These are phyloP conservation scores for Phaenicophaeus curvirostris DNA, from an alignment of 2,797 vertebrate species.

Conservation along the genomic window DNA sequence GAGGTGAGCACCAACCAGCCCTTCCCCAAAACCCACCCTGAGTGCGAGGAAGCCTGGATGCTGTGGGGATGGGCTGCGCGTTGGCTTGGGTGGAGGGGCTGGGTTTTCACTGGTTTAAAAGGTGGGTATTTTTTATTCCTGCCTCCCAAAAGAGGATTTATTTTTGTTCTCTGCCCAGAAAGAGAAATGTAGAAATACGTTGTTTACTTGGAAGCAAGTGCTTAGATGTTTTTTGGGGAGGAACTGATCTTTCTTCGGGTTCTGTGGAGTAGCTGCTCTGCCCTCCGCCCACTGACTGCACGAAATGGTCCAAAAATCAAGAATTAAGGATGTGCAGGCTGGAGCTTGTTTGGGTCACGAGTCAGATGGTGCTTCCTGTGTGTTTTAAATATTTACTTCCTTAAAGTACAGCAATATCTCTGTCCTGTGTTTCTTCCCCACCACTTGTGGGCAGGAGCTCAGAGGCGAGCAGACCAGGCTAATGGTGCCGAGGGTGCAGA, in stretches of 20 bases:
- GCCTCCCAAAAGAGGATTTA: not conserved
- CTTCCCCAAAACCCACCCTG: not conserved
- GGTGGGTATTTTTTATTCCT: not conserved
- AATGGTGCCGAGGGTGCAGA: conserved; percentile 9
- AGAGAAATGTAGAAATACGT: not conserved
- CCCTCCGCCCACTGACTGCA: not conserved
- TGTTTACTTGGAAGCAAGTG: not conserved
- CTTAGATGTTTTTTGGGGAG: not conserved
- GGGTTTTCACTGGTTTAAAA: not conserved
- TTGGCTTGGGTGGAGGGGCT: not conserved
- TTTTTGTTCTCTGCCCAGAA: not conserved
- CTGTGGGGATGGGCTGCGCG: not conserved
- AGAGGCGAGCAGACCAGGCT: not conserved
- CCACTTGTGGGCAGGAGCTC: not conserved
- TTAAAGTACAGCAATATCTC: conserved; percentile 31
- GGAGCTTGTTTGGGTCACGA: conserved; percentile 53
- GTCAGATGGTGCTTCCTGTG: conserved; percentile 41
- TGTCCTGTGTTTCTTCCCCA: not conserved
- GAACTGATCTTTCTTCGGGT: not conserved
- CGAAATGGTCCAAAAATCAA: conserved; percentile 4
- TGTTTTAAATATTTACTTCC: conserved; percentile 60
- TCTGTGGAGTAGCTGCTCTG: not conserved
- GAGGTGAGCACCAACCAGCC: conserved; percentile 78
- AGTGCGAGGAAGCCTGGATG: fast-evolving
- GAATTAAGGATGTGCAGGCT: not conserved